Conservation (phyloP, 2,888 invertebrate genomes). For the Mythimna impura region DNA sequence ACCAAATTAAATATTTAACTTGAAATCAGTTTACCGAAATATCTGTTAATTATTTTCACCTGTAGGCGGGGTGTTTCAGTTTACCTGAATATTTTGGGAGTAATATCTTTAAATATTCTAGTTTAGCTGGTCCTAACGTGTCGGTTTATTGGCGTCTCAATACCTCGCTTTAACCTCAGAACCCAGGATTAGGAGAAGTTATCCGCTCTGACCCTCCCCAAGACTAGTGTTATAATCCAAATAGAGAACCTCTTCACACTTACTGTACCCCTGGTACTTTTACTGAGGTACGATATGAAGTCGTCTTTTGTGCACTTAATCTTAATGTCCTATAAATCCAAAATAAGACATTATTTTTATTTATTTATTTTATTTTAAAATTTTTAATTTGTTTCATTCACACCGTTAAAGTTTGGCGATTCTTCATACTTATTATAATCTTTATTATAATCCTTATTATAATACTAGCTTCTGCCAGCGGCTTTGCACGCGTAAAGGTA, state of each 20-base stretch:
- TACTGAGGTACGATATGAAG: constrained; percentile 46
- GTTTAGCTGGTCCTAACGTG: constrained; percentile 76
- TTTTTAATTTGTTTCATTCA: too few relatives aligned
- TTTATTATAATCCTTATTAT: too few relatives aligned
- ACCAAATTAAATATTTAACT: constrained; percentile 14
- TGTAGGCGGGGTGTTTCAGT: constrained; percentile 1
- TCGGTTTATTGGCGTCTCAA: constrained; percentile 82
- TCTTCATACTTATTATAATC: too few relatives aligned
- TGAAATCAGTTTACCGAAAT: constrained; percentile 13
- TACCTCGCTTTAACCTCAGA: constrained; percentile 79
- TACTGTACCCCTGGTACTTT: constrained; percentile 71
- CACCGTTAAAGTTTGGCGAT: too few relatives aligned
- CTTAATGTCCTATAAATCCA: not conserved
- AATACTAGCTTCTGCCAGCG: too few relatives aligned
- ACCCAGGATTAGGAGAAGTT: constrained; percentile 79
- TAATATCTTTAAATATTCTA: constrained; percentile 67
- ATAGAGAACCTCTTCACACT: constrained; percentile 76
- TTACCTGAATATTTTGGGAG: constrained; percentile 46
- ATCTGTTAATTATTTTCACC: not conserved
- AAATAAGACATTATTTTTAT: too few relatives aligned
- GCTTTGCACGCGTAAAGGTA: too few relatives aligned
- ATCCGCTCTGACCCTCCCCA: constrained; percentile 77
- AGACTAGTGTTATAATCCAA: constrained; percentile 79
- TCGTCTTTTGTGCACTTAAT: constrained; percentile 9
- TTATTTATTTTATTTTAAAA: too few relatives aligned